Conservation (phyloP, 2,797 vertebrate species). For the Oryzias dopingdopingensis region DNA sequence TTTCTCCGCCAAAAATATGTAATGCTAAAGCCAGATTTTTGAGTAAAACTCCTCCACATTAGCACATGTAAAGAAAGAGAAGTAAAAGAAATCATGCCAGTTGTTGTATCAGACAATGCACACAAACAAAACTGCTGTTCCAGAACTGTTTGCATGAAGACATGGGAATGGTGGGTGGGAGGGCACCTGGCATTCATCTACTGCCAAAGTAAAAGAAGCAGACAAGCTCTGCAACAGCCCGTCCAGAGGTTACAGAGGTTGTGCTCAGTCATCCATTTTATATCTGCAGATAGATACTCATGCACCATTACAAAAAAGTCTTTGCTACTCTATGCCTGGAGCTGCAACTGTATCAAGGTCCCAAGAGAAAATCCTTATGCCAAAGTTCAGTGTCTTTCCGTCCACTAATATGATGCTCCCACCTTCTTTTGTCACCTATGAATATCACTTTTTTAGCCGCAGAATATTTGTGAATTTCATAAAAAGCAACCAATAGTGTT, state of each 20-base stretch:
- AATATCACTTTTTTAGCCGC: no score
- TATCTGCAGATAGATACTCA: slow-evolving; percentile 62
- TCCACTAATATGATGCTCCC: slow-evolving; percentile 17
- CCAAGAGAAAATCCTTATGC: slow-evolving; percentile 35
- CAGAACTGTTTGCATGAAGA: slow-evolving; percentile 17
- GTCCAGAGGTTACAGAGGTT: slow-evolving; percentile 64
- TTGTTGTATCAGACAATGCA: no score
- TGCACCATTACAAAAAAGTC: slow-evolving; percentile 52
- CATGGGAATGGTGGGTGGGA: slow-evolving; percentile 8
- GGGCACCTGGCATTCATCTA: slow-evolving; percentile 42
- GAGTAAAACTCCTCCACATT: no score
- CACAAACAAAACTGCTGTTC: background rate
- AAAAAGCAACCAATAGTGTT: no score
- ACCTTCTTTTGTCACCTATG: no score
- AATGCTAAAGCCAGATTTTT: no score
- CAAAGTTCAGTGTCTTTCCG: slow-evolving; percentile 20
- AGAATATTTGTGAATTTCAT: no score
- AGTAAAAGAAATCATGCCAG: no score
- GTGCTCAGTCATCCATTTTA: slow-evolving; percentile 76
- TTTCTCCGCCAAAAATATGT: no score
- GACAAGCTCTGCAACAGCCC: slow-evolving; percentile 50
- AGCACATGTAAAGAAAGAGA: no score
- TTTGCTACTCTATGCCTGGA: slow-evolving; percentile 40
- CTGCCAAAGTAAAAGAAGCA: slow-evolving; percentile 42
- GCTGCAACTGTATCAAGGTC: slow-evolving; percentile 33